These are phyloP conservation scores for Cantharis rustica DNA, from an alignment of 2,888 invertebrate species.

Conservation along the genomic window DNA sequence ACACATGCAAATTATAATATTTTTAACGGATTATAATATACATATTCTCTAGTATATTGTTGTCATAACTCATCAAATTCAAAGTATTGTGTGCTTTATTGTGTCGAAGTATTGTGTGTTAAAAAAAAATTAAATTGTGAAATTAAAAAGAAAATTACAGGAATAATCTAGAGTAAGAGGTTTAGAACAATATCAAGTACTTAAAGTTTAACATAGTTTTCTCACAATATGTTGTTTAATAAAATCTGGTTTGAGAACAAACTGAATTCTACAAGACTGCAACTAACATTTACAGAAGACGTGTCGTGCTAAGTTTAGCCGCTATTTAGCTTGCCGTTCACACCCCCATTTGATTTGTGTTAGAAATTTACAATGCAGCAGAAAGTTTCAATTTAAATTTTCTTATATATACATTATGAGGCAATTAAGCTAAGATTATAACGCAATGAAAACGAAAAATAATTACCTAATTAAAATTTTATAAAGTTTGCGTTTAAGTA, in stretches of 20 bases:
- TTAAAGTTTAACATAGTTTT: slow-evolving; percentile 12
- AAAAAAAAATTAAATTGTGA: background rate
- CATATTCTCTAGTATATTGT: too few species aligned
- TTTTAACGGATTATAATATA: too few species aligned
- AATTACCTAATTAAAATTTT: slow-evolving; percentile 26
- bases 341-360: slow-evolving; percentile 10
- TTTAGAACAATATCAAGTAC: background rate
- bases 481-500: slow-evolving; percentile 19
- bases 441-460: slow-evolving; percentile 24
- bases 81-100: background rate
- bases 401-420: slow-evolving; percentile 12
- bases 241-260: slow-evolving; percentile 4
- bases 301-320: slow-evolving; percentile 10
- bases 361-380: background rate
- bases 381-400: slow-evolving; percentile 7
- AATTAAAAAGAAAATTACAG: background rate
- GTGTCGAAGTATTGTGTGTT: too few species aligned
- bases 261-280: slow-evolving; percentile 13
- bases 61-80: background rate
- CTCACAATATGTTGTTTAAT: slow-evolving; percentile 9
- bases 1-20: too few species aligned
- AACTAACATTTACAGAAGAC: slow-evolving; percentile 16
- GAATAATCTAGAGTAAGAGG: background rate
- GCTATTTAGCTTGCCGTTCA: slow-evolving; percentile 13
- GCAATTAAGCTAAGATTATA: slow-evolving; percentile 21